Evolutionary conservation across 2,888 invertebrate species (phyloP).

Genomic region (Rhaphigaster nebulosa): DNA sequence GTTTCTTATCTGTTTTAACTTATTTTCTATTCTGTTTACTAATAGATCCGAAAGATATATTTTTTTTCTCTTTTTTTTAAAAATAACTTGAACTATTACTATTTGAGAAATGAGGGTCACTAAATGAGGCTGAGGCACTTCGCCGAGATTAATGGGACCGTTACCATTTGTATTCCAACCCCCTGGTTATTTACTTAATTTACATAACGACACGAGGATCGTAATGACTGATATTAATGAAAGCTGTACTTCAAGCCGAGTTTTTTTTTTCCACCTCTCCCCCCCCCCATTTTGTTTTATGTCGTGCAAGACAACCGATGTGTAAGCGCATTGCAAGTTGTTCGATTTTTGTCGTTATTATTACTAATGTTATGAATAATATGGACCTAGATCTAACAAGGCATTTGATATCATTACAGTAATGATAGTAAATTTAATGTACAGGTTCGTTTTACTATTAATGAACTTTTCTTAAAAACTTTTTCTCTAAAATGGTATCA

Average conservation of each 20-base stretch:
- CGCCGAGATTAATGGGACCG: neutral
- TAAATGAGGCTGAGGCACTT: neutral
- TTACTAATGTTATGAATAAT: neutral
- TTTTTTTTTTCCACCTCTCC: neutral
- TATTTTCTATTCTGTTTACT: neutral
- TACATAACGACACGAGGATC: constrained; percentile 42
- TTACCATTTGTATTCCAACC: constrained; percentile 31
- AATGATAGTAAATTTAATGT: too few species aligned
- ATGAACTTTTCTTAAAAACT: too few species aligned
- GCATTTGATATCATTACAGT: neutral
- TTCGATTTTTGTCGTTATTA: neutral
- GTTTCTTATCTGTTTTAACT: neutral
- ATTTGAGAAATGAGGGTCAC: constrained; percentile 18
- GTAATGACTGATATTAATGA: constrained; percentile 41
- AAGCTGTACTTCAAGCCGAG: neutral
- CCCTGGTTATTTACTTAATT: constrained; percentile 46
- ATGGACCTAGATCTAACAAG: neutral
- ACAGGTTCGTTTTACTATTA: too few species aligned
- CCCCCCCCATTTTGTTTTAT: too few species aligned
- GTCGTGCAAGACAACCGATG: neutral
- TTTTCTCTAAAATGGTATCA: too few species aligned
- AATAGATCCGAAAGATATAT: neutral
- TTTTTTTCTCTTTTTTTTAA: neutral
- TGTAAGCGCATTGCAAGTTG: neutral
- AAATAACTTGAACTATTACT: constrained; percentile 35